Evolutionary conservation across 1,140 invertebrate species (phyloP).

Genomic region (Bursaphelenchus mucronatus): DNA sequence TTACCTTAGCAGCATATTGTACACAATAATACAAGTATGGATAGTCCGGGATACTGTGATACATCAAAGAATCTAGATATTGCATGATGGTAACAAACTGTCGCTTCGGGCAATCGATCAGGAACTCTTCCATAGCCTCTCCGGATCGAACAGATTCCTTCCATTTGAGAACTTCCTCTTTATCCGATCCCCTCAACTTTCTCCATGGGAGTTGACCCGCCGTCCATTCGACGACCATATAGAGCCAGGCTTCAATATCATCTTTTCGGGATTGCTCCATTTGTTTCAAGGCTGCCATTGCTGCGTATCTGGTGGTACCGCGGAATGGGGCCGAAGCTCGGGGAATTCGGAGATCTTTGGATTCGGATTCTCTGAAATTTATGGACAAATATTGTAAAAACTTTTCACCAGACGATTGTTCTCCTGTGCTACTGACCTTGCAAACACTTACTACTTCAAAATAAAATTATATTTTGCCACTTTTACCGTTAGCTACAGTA

Average conservation of each 20-base stretch:
- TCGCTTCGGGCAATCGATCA: constrained; percentile 22
- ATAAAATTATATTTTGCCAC: neutral
- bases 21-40: too few relatives aligned
- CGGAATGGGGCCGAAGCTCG: constrained; percentile 22
- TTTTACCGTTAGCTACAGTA: neutral
- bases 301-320: constrained; percentile 25
- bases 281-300: constrained; percentile 22
- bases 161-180: constrained; percentile 24
- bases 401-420: neutral
- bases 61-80: constrained; percentile 18
- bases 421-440: neutral
- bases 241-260: constrained; percentile 30
- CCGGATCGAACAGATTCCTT: constrained; percentile 21
- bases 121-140: constrained; percentile 19
- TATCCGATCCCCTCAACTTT: constrained; percentile 23
- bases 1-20: too few relatives aligned
- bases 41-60: constrained; percentile 26
- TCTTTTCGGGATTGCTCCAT: constrained; percentile 31
- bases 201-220: constrained; percentile 9
- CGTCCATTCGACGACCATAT: constrained; percentile 24
- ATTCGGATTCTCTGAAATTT: neutral
- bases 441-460: neutral
- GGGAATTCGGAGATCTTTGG: constrained; percentile 26
- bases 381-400: constrained; percentile 13
- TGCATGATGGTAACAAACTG: constrained; percentile 18